phyloP scores from a whole-genome alignment of 2,888 invertebrate genomes.

The Graphium colonna region DNA sequence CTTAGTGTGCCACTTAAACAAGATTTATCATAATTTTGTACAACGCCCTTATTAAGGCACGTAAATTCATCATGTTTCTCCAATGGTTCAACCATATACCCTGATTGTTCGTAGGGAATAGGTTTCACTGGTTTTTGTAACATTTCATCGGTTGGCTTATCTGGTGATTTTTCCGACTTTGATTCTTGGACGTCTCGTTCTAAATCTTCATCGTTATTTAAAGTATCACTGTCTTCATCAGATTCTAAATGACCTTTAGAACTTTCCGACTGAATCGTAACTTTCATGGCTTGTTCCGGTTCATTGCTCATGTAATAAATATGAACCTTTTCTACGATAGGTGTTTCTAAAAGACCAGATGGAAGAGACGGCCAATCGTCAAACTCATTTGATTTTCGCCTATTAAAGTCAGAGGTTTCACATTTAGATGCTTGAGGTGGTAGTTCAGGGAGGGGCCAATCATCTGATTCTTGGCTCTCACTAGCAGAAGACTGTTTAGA shows the following conservation, averaged over 20 bases:
- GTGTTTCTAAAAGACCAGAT: slow-evolving; percentile 84
- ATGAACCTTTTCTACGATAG: slow-evolving; percentile 87
- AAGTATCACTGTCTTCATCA: slow-evolving; percentile 84
- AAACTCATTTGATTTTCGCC: slow-evolving; percentile 82
- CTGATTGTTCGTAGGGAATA: slow-evolving; percentile 73
- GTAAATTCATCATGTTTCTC: slow-evolving; percentile 61
- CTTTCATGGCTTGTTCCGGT: slow-evolving; percentile 88
- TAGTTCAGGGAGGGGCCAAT: slow-evolving; percentile 87
- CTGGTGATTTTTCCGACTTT: slow-evolving; percentile 61
- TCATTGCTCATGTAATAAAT: slow-evolving; percentile 89
- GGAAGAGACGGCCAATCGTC: slow-evolving; percentile 92
- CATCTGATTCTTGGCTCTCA: slow-evolving; percentile 87
- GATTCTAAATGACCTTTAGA: slow-evolving; percentile 83
- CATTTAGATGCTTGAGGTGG: slow-evolving; percentile 77
- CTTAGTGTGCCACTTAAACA: slow-evolving; percentile 71
- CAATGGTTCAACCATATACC: slow-evolving; percentile 75
- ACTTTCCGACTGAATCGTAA: slow-evolving; percentile 84
- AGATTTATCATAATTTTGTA: slow-evolving; percentile 70
- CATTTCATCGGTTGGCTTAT: slow-evolving; percentile 53
- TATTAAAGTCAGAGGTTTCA: slow-evolving; percentile 43
- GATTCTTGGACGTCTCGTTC: slow-evolving; percentile 78
- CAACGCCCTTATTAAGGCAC: slow-evolving; percentile 61
- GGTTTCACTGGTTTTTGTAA: slow-evolving; percentile 55
- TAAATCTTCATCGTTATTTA: slow-evolving; percentile 82
- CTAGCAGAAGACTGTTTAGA: slow-evolving; percentile 71